A percentile compares a stretch with the other conserved stretches of the same genome.
Evolutionary conservation across 2,797 vertebrate species (phyloP).

Genomic region (Ptychadena robeensis): DNA sequence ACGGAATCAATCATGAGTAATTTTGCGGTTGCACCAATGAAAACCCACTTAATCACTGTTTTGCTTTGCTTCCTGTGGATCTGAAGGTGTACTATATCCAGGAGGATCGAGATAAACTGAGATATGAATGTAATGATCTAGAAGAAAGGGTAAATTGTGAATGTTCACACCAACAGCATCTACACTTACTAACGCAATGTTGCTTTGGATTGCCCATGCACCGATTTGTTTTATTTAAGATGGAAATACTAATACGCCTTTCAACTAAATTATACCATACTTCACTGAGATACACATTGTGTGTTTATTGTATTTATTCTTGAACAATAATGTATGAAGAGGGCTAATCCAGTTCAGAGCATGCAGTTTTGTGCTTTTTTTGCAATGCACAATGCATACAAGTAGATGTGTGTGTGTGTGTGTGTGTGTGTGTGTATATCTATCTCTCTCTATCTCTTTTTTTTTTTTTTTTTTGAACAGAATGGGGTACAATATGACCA

Average conservation of each 20-base stretch:
- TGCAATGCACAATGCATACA: neutral
- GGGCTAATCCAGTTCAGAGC: neutral
- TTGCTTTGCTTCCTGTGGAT: conserved; percentile 75
- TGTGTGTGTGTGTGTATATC: no score
- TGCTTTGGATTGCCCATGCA: conserved; percentile 51
- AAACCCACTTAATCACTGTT: conserved; percentile 42
- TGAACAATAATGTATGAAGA: neutral
- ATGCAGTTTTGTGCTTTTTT: conserved; percentile 8
- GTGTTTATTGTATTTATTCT: neutral
- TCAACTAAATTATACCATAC: neutral
- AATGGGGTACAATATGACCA: no score
- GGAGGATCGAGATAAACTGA: conserved; percentile 87
- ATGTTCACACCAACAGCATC: conserved; percentile 65
- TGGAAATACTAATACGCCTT: conserved; percentile 34
- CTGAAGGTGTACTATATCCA: conserved; percentile 83
- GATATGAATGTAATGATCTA: conserved; percentile 88
- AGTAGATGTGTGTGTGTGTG: no score
- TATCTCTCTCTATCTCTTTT: no score
- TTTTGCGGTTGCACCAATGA: neutral
- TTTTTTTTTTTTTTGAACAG: no score
- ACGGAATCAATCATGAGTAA: neutral
- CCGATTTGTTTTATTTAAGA: conserved; percentile 7
- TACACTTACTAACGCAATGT: conserved; percentile 48
- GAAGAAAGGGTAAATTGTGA: conserved; percentile 85
- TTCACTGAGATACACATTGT: neutral